phyloP scores from a whole-genome alignment of 2,113 vertebrate species.

The Anas platyrhynchos region DNA sequence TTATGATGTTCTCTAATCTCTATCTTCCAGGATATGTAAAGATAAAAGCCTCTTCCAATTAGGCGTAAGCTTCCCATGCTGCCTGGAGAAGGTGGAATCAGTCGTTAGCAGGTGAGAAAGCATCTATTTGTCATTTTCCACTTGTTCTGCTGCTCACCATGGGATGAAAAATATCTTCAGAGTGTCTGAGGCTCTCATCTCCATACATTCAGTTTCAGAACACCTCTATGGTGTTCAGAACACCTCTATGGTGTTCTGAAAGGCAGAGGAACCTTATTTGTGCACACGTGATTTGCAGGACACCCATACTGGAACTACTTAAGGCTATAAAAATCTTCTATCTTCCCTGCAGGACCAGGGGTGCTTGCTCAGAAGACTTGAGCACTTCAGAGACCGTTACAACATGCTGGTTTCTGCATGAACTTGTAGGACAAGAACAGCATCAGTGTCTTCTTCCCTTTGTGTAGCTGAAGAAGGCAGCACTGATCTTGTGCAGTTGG shows the following conservation, averaged over 20 bases:
- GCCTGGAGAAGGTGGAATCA: slow-evolving; percentile 32
- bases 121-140: neutral
- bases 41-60: slow-evolving; percentile 52
- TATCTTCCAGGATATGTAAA: slow-evolving; percentile 52
- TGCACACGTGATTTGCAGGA: neutral
- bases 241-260: neutral
- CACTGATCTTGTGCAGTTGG: neutral
- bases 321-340: neutral
- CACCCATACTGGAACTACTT: neutral
- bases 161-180: neutral
- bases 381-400: neutral
- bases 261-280: neutral
- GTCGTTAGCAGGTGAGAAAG: slow-evolving; percentile 62
- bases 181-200: neutral
- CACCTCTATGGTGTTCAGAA: neutral
- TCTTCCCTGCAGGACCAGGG: neutral
- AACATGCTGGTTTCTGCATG: neutral
- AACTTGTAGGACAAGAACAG: neutral
- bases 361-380: neutral
- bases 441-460: neutral
- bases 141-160: neutral
- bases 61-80: slow-evolving; percentile 40
- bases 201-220: neutral
- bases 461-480: neutral
- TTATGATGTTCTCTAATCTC: neutral